A percentile compares a stretch with the other conserved stretches of the same genome.
These are phyloP conservation scores for Microctenopoma steveboyesi DNA, from an alignment of 2,797 vertebrate species.

Conservation along the genomic window DNA sequence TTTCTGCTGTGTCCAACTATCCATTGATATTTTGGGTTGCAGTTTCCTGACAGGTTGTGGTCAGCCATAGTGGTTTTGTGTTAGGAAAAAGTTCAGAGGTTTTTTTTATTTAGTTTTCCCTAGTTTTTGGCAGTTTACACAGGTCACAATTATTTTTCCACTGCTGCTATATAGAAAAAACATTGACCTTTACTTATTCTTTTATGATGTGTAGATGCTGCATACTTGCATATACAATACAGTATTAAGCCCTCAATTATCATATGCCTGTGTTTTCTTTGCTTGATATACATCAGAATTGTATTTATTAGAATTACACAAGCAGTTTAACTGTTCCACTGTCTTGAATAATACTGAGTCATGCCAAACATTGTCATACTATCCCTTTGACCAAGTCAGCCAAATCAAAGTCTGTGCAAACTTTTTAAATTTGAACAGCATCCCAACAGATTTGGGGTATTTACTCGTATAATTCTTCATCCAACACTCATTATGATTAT, in stretches of 20 bases:
- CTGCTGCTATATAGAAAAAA: background rate
- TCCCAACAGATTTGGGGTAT: background rate
- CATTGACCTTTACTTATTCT: background rate
- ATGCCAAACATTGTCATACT: slow-evolving; percentile 1
- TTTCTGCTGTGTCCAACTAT: background rate
- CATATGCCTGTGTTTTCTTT: background rate
- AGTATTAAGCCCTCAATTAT: background rate
- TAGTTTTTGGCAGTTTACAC: background rate
- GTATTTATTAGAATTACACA: background rate
- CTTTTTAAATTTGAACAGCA: background rate
- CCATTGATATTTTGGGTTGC: slow-evolving; percentile 4
- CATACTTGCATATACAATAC: background rate
- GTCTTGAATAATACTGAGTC: background rate
- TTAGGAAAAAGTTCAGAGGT: no score
- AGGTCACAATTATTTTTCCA: background rate
- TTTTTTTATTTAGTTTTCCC: background rate
- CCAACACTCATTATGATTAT: background rate
- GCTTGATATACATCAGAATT: background rate
- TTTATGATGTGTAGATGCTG: background rate
- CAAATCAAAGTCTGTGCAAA: background rate
- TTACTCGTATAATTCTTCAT: background rate
- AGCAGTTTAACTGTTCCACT: background rate
- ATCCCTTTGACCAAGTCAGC: background rate
- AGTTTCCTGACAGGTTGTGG: slow-evolving; percentile 10
- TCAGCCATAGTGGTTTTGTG: background rate